phyloP scores from a whole-genome alignment of 2,113 vertebrate species.

The Plecturocebus donacophilus region DNA sequence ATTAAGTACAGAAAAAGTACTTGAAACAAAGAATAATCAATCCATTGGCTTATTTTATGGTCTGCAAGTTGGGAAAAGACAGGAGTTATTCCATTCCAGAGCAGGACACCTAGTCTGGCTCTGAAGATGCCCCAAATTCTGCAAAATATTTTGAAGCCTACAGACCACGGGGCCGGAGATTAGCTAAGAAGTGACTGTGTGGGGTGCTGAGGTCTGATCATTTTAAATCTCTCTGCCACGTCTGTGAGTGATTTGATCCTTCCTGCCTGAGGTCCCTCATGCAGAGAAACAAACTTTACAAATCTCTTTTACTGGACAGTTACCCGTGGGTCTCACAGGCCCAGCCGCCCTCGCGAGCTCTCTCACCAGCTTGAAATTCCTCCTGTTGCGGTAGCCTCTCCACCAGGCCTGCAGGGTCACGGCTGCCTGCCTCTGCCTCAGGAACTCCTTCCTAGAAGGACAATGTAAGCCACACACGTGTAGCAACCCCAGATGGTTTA shows the following conservation, averaged over 20 bases:
- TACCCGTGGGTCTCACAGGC: not conserved
- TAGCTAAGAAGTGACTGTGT: not conserved
- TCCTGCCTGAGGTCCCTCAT: not conserved
- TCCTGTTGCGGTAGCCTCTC: slow-evolving; percentile 88
- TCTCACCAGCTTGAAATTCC: slow-evolving; percentile 89
- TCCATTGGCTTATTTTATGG: not conserved
- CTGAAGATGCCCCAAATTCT: not conserved
- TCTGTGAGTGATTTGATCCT: not conserved
- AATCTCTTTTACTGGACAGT: not conserved
- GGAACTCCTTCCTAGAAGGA: slow-evolving; percentile 88
- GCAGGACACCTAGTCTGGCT: not conserved
- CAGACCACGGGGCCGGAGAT: not conserved
- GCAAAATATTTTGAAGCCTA: not conserved
- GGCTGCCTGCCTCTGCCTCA: slow-evolving; percentile 88
- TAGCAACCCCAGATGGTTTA: not conserved
- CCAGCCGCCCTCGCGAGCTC: not conserved
- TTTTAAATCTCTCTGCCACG: not conserved
- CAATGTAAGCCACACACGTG: not conserved
- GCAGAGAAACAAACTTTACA: not conserved
- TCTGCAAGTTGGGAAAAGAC: not conserved
- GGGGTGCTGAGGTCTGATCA: not conserved
- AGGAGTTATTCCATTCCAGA: not conserved
- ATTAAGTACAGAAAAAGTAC: not conserved
- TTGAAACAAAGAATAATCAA: not conserved
- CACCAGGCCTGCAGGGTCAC: slow-evolving; percentile 92